These are phyloP conservation scores for Campylomormyrus tamandua DNA, from an alignment of 2,113 vertebrate species.

Conservation along the genomic window DNA sequence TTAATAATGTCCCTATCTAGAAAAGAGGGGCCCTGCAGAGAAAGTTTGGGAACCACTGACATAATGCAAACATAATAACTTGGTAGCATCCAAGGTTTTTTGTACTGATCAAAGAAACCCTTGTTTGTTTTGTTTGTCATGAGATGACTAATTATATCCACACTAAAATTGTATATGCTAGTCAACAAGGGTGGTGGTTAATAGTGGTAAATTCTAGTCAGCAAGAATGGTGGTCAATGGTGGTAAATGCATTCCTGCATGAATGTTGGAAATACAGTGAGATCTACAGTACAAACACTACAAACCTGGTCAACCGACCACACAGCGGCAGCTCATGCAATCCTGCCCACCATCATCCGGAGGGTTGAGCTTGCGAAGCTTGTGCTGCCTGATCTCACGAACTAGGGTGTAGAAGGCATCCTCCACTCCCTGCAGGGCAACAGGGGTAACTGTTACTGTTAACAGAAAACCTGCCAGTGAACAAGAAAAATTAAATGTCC, in stretches of 20 bases:
- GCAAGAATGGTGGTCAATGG: neutral
- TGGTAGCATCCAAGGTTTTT: neutral
- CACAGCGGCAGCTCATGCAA: constrained; percentile 93
- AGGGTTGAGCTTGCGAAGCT: constrained; percentile 86
- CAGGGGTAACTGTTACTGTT: neutral
- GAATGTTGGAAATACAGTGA: neutral
- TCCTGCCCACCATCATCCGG: constrained; percentile 87
- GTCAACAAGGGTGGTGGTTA: neutral
- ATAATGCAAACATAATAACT: neutral
- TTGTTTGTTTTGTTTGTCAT: neutral
- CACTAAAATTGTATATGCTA: neutral
- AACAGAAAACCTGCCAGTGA: neutral
- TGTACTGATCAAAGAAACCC: neutral
- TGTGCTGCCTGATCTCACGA: constrained; percentile 91
- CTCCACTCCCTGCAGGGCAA: constrained; percentile 79
- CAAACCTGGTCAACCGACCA: constrained; percentile 78
- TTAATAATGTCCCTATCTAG: no score
- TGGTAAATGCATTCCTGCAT: neutral
- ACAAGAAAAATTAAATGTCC: neutral
- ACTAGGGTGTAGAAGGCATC: constrained; percentile 98
- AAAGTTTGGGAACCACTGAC: neutral
- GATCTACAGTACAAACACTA: constrained; percentile 47
- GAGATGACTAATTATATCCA: neutral
- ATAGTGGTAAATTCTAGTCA: neutral
- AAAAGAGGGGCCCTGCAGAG: no score